Evolutionary conservation across 2,797 vertebrate genomes (phyloP), one percentile per base, ranked within the genome.

Genomic region (Chaetophractus vellerosus): DNA sequence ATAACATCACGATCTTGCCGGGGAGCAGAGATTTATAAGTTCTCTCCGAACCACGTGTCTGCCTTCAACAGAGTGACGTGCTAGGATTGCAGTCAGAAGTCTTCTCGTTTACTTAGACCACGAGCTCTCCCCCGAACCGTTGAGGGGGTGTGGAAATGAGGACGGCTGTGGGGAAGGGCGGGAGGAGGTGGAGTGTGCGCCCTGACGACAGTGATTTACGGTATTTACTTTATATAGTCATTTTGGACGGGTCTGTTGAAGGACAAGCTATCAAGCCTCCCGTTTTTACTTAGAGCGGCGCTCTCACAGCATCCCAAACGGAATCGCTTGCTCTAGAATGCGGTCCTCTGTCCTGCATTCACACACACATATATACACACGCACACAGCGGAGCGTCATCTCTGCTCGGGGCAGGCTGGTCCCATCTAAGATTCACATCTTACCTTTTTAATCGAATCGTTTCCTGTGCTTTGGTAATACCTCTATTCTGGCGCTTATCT

Each of bases 31-130:
- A 97, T 99, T 99, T 99, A 98, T 98, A 99, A 97, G 94, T 98
- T 98, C 97, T 97, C 97, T 96, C 98, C 88, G 98, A 98, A 98
- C 98, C 99, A 98, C 98, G 98, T 98, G 99, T 97, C 98, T 96
- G 97, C 97, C 98, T 98, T 97, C 98, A 97, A 98, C 98, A 97
- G 96, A 98, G 96, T 98, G 98, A 98, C 98, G 98, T 98, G 98
- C 97, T 98, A 98, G 98, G 96, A 88, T 97, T 94, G 97, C 98
- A 96, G 97, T 96, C 96, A 81, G 97, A 97, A 98, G 98, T 97
- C 98, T 98, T 98, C 96, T 76, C 85, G 95, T 41, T 94, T 94
- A 88, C 94, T 94, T 90, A 96, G 97, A 95, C 94, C 95, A 92
- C 88, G 96, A 83, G 79, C 96, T 96, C 97, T 96, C 94, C 88